Evolutionary conservation across 2,888 invertebrate species (phyloP), one percentile per base, ranked within the genome.

Genomic region (Patella depressa): DNA sequence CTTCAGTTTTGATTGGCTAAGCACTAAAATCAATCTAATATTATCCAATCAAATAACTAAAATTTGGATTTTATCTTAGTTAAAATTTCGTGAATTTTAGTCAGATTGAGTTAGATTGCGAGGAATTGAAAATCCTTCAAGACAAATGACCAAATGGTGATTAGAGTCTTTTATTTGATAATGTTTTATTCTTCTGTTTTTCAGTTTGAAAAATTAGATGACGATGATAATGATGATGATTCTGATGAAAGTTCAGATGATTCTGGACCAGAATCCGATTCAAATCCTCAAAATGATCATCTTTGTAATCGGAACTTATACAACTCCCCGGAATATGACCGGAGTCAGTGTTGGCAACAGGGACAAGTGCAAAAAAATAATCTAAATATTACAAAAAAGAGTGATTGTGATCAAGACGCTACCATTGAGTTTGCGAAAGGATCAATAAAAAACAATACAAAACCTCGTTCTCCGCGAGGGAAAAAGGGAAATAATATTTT

Each of bases 271-370:
- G 65, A 65, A 65, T 65, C 65, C 0, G 65, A 65, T 19, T 24
- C 65, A 11, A 65, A 19, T 24, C 65, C 65, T 11, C 19, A 19
- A 12, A 65, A 24, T 14, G 65, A 65, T 12, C 65, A 65, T 65
- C 24, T 65, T 2, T 53, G 70, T 15, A 75, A n/a, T 55, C 53
- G 75, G 29, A 75, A 75, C 5, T 15, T 71, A n/a, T 71, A 70
- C 0, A 57, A 70, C 24, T 75, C 75, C 3, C 75, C 75, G 0
- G 75, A 75, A 24, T 75, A 71, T 17, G 75, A 75, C 65, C 75
- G 75, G 2, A 75, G 75, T 29, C 70, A 75, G 45, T 75, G 75
- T 55, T 75, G 75, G 65, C 65, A 65, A 65, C 65, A 65, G 24
- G 65, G 65, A 24, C 65, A 65, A 65, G 9, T 15, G 9, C 19